Evolutionary conservation across 1,140 invertebrate species (phyloP).

Genomic region (Pristionchus pacificus): DNA sequence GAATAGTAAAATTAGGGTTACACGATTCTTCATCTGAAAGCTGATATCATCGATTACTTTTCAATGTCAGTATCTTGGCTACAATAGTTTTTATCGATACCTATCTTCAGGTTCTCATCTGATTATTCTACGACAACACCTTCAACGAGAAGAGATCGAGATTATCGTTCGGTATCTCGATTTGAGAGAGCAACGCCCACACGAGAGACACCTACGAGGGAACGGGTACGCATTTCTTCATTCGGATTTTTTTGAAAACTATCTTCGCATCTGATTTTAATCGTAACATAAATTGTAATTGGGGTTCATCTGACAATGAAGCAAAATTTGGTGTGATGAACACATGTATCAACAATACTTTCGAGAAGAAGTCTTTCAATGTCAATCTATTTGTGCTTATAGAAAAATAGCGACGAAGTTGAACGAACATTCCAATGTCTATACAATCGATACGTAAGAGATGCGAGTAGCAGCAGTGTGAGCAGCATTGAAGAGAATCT

Average conservation of each 20-base stretch:
- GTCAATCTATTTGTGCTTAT: conserved; percentile 1
- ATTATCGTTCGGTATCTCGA: not conserved
- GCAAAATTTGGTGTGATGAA: conserved; percentile 24
- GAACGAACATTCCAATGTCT: conserved; percentile 29
- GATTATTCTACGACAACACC: conserved; percentile 6
- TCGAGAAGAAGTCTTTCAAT: conserved; percentile 15
- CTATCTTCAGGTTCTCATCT: not conserved
- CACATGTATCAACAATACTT: conserved; percentile 29
- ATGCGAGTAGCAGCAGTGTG: no score
- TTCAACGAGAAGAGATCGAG: not conserved
- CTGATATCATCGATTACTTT: no score
- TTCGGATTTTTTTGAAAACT: not conserved
- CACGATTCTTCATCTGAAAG: no score
- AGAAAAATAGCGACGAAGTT: conserved; percentile 21
- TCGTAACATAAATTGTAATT: no score
- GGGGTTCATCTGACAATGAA: no score
- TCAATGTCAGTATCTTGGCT: no score
- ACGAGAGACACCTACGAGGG: no score
- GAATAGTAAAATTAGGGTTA: no score
- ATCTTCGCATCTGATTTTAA: no score
- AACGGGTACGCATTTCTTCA: no score
- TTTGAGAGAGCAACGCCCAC: conserved; percentile 3
- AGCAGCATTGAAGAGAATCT: no score
- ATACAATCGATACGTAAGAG: conserved; percentile 32
- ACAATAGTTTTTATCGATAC: no score